These are phyloP conservation scores for Pseudomyrmex flavicornis DNA, from an alignment of 1,140 invertebrate genomes.

Conservation along the genomic window DNA sequence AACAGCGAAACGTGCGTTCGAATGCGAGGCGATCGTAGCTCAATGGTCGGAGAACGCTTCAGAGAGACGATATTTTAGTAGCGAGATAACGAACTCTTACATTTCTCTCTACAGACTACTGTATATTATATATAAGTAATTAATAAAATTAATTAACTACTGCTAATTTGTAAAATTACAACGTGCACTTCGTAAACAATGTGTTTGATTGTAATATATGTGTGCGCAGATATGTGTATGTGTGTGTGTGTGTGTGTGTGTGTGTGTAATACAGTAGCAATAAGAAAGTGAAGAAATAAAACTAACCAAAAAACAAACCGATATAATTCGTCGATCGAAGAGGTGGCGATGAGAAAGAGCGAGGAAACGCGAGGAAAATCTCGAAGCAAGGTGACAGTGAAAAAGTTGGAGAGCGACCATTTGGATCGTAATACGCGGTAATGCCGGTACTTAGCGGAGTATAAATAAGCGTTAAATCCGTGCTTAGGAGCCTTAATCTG, in stretches of 20 bases:
- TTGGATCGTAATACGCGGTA: constrained; percentile 83
- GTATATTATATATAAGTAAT: too few species aligned
- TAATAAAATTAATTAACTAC: too few species aligned
- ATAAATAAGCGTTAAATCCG: constrained; percentile 86
- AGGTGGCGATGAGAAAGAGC: not conserved
- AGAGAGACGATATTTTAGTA: not conserved
- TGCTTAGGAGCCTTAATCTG: constrained; percentile 85
- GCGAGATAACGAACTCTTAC: not conserved
- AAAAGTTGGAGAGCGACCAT: constrained; percentile 80
- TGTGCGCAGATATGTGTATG: too few species aligned
- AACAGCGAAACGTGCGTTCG: constrained; percentile 46
- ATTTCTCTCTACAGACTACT: not conserved
- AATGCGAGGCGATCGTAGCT: not conserved
- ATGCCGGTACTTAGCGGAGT: constrained; percentile 84
- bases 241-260: too few species aligned
- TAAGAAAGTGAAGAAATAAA: too few species aligned
- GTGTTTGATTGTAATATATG: too few species aligned
- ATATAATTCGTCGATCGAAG: not conserved
- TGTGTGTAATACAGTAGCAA: not conserved
- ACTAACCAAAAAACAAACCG: too few species aligned
- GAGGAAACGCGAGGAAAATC: constrained; percentile 23
- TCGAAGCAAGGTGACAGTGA: constrained; percentile 61
- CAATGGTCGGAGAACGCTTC: not conserved
- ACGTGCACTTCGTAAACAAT: not conserved
- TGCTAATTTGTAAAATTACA: not conserved